These are phyloP conservation scores for Drosophila guanche DNA, from an alignment of 1,140 invertebrate species.

Conservation along the genomic window DNA sequence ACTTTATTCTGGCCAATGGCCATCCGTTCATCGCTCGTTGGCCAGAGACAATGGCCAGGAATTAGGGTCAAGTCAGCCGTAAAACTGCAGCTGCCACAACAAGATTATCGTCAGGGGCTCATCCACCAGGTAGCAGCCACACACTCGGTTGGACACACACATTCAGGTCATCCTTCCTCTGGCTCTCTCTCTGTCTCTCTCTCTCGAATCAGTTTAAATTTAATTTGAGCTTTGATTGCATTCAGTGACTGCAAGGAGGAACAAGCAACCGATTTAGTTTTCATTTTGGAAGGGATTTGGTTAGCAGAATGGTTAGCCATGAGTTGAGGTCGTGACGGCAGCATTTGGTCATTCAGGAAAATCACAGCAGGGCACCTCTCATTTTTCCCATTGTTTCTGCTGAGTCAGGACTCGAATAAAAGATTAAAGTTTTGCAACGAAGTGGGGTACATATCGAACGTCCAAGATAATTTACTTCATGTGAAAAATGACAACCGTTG, in stretches of 20 bases:
- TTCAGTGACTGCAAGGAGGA: conserved; percentile 9
- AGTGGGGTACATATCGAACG: background rate
- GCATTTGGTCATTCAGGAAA: conserved; percentile 55
- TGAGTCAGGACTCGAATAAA: conserved; percentile 57
- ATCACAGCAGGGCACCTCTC: conserved; percentile 38
- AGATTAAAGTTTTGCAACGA: conserved; percentile 16
- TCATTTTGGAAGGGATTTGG: conserved; percentile 15
- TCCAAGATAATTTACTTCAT: conserved; percentile 51
- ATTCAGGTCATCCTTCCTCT: conserved; percentile 2
- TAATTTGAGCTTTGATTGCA: conserved; percentile 40
- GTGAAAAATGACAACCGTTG: conserved; percentile 74
- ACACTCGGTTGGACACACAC: conserved; percentile 12
- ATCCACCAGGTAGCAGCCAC: conserved; percentile 26
- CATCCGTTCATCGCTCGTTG: conserved; percentile 5
- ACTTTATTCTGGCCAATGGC: conserved; percentile 2
- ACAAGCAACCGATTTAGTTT: background rate
- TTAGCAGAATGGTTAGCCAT: conserved; percentile 18
- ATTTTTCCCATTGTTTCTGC: conserved; percentile 43
- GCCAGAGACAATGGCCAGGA: conserved; percentile 15
- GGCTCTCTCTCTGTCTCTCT: background rate
- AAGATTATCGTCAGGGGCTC: conserved; percentile 25
- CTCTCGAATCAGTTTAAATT: conserved; percentile 31
- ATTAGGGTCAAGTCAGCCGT: conserved; percentile 53
- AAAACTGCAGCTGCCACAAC: conserved; percentile 45
- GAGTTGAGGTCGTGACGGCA: conserved; percentile 64